Conservation (phyloP, 2,797 vertebrate species). For the Girardinus metallicus region DNA sequence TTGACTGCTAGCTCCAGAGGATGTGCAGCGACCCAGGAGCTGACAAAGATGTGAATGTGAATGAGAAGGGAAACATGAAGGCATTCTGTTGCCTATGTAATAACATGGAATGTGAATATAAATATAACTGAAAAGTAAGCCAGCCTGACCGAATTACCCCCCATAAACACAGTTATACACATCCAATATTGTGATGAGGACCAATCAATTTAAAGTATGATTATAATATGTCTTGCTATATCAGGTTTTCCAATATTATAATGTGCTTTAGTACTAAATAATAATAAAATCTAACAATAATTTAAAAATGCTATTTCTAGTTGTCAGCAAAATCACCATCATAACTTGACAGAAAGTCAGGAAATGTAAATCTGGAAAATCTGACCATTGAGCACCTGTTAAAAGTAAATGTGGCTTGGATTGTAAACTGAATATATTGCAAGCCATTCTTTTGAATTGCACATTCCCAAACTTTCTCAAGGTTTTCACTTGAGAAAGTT, state of each 20-base stretch:
- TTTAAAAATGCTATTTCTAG: background rate
- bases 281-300: background rate
- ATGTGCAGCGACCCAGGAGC: background rate
- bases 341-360: background rate
- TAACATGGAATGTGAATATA: background rate
- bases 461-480: background rate
- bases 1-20: background rate
- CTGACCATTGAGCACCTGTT: background rate
- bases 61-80: slow-evolving; percentile 1
- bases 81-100: background rate
- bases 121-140: background rate
- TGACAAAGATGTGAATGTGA: slow-evolving; percentile 9
- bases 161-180: background rate
- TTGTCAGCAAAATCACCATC: background rate
- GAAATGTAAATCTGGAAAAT: background rate
- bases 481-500: background rate
- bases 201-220: background rate
- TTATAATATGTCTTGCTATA: background rate
- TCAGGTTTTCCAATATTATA: background rate
- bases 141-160: background rate
- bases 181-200: background rate
- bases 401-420: background rate
- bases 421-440: background rate
- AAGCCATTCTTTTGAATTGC: background rate
- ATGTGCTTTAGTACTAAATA: background rate